Conservation (phyloP, 2,888 invertebrate species). For the Dermolepida albohirtum region DNA sequence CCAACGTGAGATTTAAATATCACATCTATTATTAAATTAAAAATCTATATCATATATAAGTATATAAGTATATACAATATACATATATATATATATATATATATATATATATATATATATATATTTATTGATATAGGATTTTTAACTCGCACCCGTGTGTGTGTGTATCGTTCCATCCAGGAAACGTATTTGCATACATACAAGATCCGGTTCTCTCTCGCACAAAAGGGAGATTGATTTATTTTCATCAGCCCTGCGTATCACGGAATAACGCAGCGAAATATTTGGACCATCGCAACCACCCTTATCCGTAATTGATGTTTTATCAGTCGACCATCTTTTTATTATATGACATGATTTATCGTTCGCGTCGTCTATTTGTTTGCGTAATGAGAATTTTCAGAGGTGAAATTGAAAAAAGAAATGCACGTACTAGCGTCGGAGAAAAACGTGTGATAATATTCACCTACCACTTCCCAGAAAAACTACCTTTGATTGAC, state of each 20-base stretch:
- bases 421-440: no score
- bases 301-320: conserved; percentile 38
- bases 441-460: no score
- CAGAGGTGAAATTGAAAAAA: conserved; percentile 18
- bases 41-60: no score
- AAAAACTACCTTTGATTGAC: no score
- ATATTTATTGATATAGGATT: no score
- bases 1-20: no score
- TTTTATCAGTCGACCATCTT: conserved; percentile 36
- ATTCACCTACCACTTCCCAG: no score
- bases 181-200: conserved; percentile 22
- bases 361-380: not conserved
- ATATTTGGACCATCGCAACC: not conserved
- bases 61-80: no score
- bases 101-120: no score
- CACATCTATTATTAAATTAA: no score
- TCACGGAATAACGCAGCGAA: not conserved
- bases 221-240: conserved; percentile 32
- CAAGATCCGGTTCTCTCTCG: conserved; percentile 6
- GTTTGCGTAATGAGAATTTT: conserved; percentile 3
- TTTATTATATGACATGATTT: conserved; percentile 26
- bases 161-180: not conserved
- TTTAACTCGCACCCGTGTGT: no score
- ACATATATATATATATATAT: no score
- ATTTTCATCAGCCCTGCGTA: conserved; percentile 13